A percentile compares a stretch with the other conserved stretches of the same genome.
phyloP scores from a whole-genome alignment of 2,888 invertebrate genomes.

The Heliconius charithonia region DNA sequence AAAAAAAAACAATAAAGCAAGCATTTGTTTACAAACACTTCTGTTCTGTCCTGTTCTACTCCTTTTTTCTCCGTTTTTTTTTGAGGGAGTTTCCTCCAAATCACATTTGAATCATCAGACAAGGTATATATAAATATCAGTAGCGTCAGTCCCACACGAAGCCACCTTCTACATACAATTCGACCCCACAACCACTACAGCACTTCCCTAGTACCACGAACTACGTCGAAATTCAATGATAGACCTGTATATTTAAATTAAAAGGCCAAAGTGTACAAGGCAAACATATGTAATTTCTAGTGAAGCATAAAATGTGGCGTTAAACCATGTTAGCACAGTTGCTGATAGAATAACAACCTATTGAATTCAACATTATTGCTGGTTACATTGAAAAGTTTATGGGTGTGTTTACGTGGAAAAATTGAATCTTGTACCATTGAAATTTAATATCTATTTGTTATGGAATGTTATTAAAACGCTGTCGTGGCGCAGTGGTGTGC shows the following conservation, averaged over 20 bases:
- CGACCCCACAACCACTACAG: not conserved
- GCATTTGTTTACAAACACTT: too few species aligned
- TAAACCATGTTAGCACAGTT: constrained; percentile 62
- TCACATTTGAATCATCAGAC: too few species aligned
- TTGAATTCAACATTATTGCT: constrained; percentile 39
- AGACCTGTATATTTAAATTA: constrained; percentile 3
- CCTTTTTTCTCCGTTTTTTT: too few species aligned
- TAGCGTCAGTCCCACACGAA: not conserved
- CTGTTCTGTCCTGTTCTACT: too few species aligned
- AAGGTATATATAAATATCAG: not conserved
- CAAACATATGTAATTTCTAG: constrained; percentile 44
- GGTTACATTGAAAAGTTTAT: constrained; percentile 42
- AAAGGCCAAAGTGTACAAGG: constrained; percentile 29
- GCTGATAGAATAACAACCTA: constrained; percentile 46
- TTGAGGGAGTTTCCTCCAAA: too few species aligned
- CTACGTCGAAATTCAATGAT: constrained; percentile 5
- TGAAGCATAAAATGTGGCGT: constrained; percentile 49
- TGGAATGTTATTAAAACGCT: not conserved
- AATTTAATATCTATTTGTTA: constrained; percentile 1
- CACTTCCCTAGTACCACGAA: not conserved
- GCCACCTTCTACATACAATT: not conserved
- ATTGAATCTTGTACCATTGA: constrained; percentile 15
- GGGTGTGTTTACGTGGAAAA: constrained; percentile 31
- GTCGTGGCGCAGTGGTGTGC: not conserved
- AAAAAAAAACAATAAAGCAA: too few species aligned